A percentile compares a stretch with the other conserved stretches of the same genome.
Conservation (phyloP, 2,888 invertebrate species). For the Blera fallax region DNA sequence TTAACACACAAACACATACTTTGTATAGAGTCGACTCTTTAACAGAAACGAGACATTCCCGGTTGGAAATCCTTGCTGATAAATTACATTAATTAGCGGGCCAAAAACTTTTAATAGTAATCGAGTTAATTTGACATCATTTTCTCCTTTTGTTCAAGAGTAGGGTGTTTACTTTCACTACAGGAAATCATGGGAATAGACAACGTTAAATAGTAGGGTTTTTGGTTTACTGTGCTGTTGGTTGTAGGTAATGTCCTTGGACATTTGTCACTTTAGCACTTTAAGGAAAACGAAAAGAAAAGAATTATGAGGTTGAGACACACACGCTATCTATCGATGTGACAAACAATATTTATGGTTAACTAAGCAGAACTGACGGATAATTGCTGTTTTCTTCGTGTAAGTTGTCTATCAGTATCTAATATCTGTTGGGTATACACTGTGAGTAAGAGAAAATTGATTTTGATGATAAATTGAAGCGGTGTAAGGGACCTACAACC, state of each 20-base stretch:
- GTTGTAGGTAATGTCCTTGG: constrained; percentile 34
- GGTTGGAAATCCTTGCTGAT: constrained; percentile 54
- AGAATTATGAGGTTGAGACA: background rate
- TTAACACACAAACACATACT: background rate
- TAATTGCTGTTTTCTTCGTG: constrained; percentile 24
- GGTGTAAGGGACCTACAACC: too few relatives aligned
- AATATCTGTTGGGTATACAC: background rate
- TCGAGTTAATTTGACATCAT: constrained; percentile 72
- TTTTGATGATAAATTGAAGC: background rate
- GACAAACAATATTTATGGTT: constrained; percentile 54
- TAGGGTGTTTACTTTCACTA: background rate
- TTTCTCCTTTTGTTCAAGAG: background rate
- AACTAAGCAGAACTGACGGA: constrained; percentile 51
- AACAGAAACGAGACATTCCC: constrained; percentile 12
- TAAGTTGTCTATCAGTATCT: background rate
- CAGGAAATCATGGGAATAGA: background rate
- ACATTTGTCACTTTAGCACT: constrained; percentile 67
- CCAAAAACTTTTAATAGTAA: constrained; percentile 65
- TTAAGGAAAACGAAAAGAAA: background rate
- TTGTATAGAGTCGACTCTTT: constrained; percentile 10
- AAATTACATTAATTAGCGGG: constrained; percentile 67
- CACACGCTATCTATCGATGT: constrained; percentile 36
- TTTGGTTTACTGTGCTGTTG: constrained; percentile 16
- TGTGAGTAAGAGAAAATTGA: background rate
- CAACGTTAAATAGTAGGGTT: background rate